Percentiles rank a stretch among this genome's conserved stretches.
These are phyloP conservation scores for Eriocheir sinensis DNA, from an alignment of 1,140 invertebrate genomes.

Conservation along the genomic window DNA sequence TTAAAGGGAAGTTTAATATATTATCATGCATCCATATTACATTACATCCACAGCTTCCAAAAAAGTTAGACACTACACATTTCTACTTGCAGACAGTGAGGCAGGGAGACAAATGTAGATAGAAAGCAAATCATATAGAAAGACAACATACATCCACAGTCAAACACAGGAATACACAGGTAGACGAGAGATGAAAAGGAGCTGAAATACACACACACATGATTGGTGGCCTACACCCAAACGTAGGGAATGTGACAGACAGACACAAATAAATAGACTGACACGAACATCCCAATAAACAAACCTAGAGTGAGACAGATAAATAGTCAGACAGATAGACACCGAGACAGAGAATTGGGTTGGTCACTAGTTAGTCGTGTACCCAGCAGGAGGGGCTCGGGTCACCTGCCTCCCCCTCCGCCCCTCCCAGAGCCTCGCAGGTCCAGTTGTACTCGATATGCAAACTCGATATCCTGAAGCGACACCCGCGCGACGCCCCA, in stretches of 20 bases:
- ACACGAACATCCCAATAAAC: too few relatives aligned
- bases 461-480: conserved; percentile 5
- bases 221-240: too few relatives aligned
- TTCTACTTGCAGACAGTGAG: neutral
- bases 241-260: too few relatives aligned
- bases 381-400: neutral
- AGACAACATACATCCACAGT: neutral
- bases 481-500: neutral
- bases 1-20: too few relatives aligned
- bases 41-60: too few relatives aligned
- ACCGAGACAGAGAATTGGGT: conserved; percentile 38
- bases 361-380: conserved; percentile 10
- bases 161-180: neutral
- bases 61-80: too few relatives aligned
- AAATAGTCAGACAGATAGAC: conserved; percentile 18
- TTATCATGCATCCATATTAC: too few relatives aligned
- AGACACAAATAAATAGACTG: neutral
- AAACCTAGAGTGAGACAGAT: conserved; percentile 19
- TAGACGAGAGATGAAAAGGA: neutral
- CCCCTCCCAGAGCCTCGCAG: neutral
- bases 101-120: neutral
- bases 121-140: neutral
- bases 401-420: neutral
- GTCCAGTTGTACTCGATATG: conserved; percentile 22
- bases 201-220: neutral